Conservation (phyloP, 2,797 vertebrate genomes). For the Botia kubotai region DNA sequence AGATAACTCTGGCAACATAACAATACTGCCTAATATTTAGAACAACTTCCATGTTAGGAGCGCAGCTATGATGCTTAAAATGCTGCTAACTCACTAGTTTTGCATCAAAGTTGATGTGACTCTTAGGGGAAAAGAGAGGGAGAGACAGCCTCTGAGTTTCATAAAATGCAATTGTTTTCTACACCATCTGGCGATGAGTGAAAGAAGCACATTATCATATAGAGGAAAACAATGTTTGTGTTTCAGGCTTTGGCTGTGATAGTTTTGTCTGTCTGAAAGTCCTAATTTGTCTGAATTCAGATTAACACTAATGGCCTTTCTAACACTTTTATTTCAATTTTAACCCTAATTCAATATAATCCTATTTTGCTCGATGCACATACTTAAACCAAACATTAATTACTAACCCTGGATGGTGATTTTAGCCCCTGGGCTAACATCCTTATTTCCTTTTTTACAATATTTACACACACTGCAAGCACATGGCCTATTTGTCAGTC, state of each 20-base stretch:
- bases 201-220: background rate
- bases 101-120: background rate
- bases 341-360: background rate
- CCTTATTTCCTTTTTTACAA: no score
- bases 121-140: background rate
- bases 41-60: no score
- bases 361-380: no score
- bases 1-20: no score
- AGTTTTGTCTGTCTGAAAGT: background rate
- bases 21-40: no score
- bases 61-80: background rate
- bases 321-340: background rate
- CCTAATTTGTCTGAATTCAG: background rate
- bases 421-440: no score
- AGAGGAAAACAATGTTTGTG: background rate
- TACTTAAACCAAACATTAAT: no score
- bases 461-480: no score
- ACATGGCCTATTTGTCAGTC: no score
- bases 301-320: background rate
- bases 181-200: background rate
- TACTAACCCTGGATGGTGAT: no score
- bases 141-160: background rate
- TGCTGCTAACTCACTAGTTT: background rate
- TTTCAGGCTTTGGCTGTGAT: background rate
- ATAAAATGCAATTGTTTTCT: slow-evolving; percentile 13